Evolutionary conservation across 2,113 vertebrate genomes (phyloP), one percentile per base, ranked within the genome.

Genomic region (Mus spicilegus): DNA sequence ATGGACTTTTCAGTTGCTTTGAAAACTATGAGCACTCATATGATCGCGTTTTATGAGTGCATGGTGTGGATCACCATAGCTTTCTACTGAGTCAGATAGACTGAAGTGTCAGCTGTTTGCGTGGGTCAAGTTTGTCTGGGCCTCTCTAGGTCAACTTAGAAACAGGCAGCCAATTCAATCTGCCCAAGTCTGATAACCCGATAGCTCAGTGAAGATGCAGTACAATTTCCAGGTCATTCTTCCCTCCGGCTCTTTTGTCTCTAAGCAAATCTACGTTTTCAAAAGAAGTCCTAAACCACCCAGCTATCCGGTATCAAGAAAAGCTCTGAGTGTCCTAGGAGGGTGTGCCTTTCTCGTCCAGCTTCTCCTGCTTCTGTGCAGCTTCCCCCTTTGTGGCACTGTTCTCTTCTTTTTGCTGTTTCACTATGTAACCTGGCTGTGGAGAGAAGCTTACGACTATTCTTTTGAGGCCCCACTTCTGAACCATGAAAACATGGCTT

Each of bases 401-500:
- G 36, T 19, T 33, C n/a, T 36, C 61, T 24, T 56, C 81, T 54
- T 78, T 76, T 3, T 22, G 26, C 22, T 88, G 42, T 56, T 86
- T 65, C 51, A 61, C 39, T 91, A 73, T n/a, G 80, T 77, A 82
- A 95, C 91, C 1, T 6, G 65, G 22, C 56, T 61, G 20, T 4
- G 20, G 42, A 69, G 16, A 22, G n/a, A 96, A 96, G 90, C 5
- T 0, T 58, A 2, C 56, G 67, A 65, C 46, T 46, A 58, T 77
- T 95, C 73, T 94, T 95, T 95, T 93, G 96, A 95, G 94, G 69
- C 84, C 87, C 88, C 84, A 97, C 93, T 93, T 97, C 93, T 95
- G 97, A 97, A 97, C 93, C 94, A 96, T 76, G 88, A 96, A 97
- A 97, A 95, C 95, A 95, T 94, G 97, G 98, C 97, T 97, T 92